Conservation (phyloP, 2,797 vertebrate genomes). For the Pangasius larnaudii region DNA sequence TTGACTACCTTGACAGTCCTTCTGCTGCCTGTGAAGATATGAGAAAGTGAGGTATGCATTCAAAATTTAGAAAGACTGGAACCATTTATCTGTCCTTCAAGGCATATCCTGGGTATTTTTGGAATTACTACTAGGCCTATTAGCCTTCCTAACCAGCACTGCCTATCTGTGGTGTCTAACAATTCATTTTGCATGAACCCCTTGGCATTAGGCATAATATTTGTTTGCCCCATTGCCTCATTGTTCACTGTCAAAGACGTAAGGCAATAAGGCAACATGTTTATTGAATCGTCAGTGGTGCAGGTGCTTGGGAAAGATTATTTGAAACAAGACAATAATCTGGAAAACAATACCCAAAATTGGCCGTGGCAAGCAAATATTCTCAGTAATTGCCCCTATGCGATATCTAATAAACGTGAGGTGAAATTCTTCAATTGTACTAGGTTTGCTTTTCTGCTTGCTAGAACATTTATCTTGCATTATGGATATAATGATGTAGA, state of each 20-base stretch:
- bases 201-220: constrained; percentile 57
- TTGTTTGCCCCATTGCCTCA: constrained; percentile 53
- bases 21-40: constrained; percentile 24
- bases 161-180: constrained; percentile 31
- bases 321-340: constrained; percentile 56
- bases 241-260: constrained; percentile 56
- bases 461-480: constrained; percentile 33
- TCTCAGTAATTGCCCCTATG: constrained; percentile 49
- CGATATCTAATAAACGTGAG: constrained; percentile 47
- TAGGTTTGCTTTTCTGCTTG: constrained; percentile 10
- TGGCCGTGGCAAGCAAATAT: constrained; percentile 52
- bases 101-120: constrained; percentile 19
- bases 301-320: constrained; percentile 54
- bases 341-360: constrained; percentile 53
- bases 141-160: constrained; percentile 7
- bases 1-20: constrained; percentile 27
- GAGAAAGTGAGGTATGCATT: constrained; percentile 12
- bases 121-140: constrained; percentile 11
- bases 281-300: constrained; percentile 56
- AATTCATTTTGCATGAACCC: constrained; percentile 45
- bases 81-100: constrained; percentile 31
- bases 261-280: constrained; percentile 54
- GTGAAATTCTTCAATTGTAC: constrained; percentile 36
- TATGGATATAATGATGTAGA: constrained; percentile 28
- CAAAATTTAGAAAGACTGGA: constrained; percentile 16